These are phyloP conservation scores for Philaenus spumarius DNA, from an alignment of 1,140 invertebrate genomes.

Conservation along the genomic window DNA sequence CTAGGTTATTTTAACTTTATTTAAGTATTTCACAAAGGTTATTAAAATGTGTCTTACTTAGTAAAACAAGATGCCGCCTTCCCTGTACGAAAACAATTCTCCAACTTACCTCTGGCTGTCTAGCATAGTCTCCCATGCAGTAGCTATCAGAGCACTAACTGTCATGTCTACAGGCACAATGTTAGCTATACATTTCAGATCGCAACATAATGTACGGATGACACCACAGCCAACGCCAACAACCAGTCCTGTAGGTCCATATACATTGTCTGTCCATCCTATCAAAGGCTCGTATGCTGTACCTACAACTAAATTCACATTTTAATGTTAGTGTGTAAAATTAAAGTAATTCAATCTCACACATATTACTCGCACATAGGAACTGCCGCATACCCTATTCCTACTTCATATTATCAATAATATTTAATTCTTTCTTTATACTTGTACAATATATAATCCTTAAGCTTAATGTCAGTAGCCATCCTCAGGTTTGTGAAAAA, in stretches of 20 bases:
- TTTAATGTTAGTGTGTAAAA: not conserved
- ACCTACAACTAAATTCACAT: slow-evolving; percentile 58
- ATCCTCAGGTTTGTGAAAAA: too few species aligned
- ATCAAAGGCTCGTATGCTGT: slow-evolving; percentile 66
- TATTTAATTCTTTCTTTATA: too few species aligned
- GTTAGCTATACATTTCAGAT: slow-evolving; percentile 51
- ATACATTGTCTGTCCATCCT: slow-evolving; percentile 85
- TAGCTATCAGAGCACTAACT: slow-evolving; percentile 71
- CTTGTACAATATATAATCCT: too few species aligned
- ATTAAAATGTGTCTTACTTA: too few species aligned
- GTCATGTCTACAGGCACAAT: slow-evolving; percentile 82
- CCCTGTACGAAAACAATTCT: too few species aligned
- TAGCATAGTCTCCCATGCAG: slow-evolving; percentile 51
- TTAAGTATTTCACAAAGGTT: too few species aligned
- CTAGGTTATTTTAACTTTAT: too few species aligned
- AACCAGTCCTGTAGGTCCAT: slow-evolving; percentile 65
- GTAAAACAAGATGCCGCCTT: too few species aligned
- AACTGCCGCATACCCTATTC: not conserved
- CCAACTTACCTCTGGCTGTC: too few species aligned
- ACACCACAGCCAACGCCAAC: slow-evolving; percentile 53
- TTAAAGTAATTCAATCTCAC: not conserved
- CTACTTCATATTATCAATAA: not conserved
- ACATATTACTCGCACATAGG: too few species aligned
- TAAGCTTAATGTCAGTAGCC: too few species aligned
- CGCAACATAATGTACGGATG: slow-evolving; percentile 51